phyloP scores from a whole-genome alignment of 2,113 vertebrate species.

The Macroglossus sobrinus region DNA sequence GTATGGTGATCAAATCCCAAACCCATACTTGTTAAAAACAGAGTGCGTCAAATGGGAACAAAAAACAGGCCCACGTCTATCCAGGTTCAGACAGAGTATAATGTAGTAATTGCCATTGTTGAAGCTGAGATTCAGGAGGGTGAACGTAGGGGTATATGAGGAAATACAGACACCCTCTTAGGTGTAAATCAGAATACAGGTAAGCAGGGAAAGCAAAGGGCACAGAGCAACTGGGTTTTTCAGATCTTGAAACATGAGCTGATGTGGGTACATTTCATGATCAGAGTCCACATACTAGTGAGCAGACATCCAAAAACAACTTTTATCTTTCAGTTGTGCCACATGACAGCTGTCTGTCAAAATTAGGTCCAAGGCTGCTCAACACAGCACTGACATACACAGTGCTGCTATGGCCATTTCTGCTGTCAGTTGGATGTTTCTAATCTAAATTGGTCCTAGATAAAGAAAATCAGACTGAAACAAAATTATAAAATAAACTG shows the following conservation, averaged over 20 bases:
- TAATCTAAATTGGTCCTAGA: constrained; percentile 54
- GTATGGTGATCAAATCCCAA: no score
- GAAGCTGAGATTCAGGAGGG: not conserved
- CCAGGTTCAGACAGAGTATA: not conserved
- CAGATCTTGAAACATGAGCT: constrained; percentile 50
- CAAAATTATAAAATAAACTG: constrained; percentile 42
- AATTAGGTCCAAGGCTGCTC: constrained; percentile 63
- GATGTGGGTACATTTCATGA: constrained; percentile 18
- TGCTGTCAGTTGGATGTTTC: constrained; percentile 2
- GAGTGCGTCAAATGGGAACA: not conserved
- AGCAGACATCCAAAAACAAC: constrained; percentile 55
- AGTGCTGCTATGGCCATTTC: constrained; percentile 3
- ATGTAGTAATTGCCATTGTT: not conserved
- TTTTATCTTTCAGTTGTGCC: constrained; percentile 41
- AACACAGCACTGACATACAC: not conserved
- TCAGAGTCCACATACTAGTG: constrained; percentile 1
- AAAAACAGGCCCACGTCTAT: not conserved
- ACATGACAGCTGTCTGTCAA: constrained; percentile 64
- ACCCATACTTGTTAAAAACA: not conserved
- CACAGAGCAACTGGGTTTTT: not conserved
- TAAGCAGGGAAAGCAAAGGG: not conserved
- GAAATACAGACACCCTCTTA: not conserved
- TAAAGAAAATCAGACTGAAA: constrained; percentile 65
- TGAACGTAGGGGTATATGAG: not conserved
- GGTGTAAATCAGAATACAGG: not conserved